Evolutionary conservation across 92 coral and sea anemone genomes (phyloP).

Genomic region (Parazoanthus darwini): DNA sequence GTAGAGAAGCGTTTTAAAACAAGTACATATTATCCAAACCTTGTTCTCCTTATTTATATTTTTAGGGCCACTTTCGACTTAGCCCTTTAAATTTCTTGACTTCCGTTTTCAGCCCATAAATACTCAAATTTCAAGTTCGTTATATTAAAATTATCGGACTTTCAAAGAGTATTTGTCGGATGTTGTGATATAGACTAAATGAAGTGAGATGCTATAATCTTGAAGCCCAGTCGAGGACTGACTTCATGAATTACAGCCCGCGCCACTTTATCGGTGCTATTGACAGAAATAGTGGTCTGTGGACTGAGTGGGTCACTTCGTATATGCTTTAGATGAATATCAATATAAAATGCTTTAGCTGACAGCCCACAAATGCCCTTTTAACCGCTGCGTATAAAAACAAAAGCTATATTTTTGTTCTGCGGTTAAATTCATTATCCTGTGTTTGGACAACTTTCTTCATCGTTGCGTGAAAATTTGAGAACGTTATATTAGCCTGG

Average conservation of each 20-base stretch:
- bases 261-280: neutral
- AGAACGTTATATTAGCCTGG: neutral
- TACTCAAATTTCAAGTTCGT: constrained; percentile 39
- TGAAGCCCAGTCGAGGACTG: neutral
- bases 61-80: neutral
- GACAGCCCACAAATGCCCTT: constrained; percentile 39
- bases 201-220: neutral
- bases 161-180: constrained; percentile 42
- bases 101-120: constrained; percentile 33
- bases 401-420: constrained; percentile 31
- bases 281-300: neutral
- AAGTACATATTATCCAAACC: neutral
- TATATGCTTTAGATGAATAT: constrained; percentile 1
- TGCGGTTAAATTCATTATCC: constrained; percentile 30
- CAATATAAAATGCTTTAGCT: constrained; percentile 4
- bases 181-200: constrained; percentile 38
- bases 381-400: constrained; percentile 42
- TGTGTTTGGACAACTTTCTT: constrained; percentile 16
- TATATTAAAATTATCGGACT: constrained; percentile 39
- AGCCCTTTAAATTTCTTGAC: constrained; percentile 6
- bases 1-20: neutral
- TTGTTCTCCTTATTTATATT: neutral
- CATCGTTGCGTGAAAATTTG: constrained; percentile 8
- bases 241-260: neutral
- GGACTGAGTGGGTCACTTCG: neutral